phyloP scores from a whole-genome alignment of 2,888 invertebrate genomes.

The Perdita meconis region DNA sequence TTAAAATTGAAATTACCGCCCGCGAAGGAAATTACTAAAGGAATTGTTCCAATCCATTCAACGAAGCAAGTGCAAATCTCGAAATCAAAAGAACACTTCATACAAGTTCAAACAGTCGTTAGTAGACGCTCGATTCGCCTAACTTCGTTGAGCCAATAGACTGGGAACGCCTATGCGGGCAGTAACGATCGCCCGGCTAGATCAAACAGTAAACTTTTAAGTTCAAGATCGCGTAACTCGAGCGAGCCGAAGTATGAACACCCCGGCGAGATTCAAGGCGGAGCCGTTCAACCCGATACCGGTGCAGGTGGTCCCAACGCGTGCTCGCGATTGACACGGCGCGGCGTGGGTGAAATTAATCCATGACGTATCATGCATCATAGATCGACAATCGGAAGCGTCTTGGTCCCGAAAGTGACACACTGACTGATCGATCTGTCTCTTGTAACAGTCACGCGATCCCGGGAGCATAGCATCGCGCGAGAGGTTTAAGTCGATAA shows the following conservation, averaged over 20 bases:
- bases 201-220: slow-evolving; percentile 37
- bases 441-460: background rate
- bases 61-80: background rate
- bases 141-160: slow-evolving; percentile 40
- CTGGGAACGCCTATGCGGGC: slow-evolving; percentile 30
- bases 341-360: slow-evolving; percentile 20
- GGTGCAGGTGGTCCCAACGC: background rate
- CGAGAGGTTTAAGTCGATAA: slow-evolving; percentile 67
- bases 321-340: background rate
- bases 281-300: background rate
- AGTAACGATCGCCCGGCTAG: slow-evolving; percentile 31
- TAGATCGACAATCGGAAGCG: background rate
- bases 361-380: background rate
- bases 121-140: slow-evolving; percentile 3
- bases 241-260: background rate
- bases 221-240: slow-evolving; percentile 36
- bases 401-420: slow-evolving; percentile 17
- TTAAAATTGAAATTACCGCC: too few species aligned
- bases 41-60: background rate
- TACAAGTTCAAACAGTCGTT: slow-evolving; percentile 5
- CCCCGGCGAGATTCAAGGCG: slow-evolving; percentile 51
- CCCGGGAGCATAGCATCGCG: slow-evolving; percentile 48
- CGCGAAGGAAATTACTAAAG: too few species aligned
- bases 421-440: slow-evolving; percentile 32
- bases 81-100: background rate